Percentiles rank a stretch among this genome's conserved stretches.
Conservation (phyloP, 2,888 invertebrate species). For the Netelia fuscicornis region DNA sequence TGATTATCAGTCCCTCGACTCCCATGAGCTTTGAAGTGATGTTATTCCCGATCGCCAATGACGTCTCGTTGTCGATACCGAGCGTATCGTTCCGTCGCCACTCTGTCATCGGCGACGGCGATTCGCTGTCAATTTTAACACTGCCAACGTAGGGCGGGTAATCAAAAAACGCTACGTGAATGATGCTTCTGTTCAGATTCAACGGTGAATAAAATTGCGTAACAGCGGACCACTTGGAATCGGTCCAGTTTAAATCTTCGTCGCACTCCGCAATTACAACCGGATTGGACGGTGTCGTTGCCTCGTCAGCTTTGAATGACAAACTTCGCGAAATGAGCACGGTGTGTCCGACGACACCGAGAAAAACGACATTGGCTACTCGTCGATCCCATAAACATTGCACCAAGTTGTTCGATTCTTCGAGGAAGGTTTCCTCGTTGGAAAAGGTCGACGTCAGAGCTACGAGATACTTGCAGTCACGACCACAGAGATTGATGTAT, state of each 20-base stretch:
- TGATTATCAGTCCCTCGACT: conserved; percentile 66
- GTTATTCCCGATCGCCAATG: not conserved
- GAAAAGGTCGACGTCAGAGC: conserved; percentile 64
- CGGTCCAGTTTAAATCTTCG: conserved; percentile 31
- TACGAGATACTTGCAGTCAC: conserved; percentile 71
- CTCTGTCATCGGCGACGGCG: not conserved
- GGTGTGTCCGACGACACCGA: conserved; percentile 67
- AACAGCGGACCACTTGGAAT: not conserved
- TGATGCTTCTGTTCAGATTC: conserved; percentile 63
- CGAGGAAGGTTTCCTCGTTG: conserved; percentile 70
- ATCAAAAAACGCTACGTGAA: conserved; percentile 71
- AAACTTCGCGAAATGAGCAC: conserved; percentile 70
- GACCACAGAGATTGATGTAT: conserved; percentile 69
- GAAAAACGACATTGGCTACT: conserved; percentile 68
- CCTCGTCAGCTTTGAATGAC: conserved; percentile 55
- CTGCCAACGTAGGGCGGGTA: conserved; percentile 69
- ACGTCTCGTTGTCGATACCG: not conserved
- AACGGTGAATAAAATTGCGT: conserved; percentile 31
- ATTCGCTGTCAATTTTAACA: not conserved
- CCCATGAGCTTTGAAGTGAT: conserved; percentile 41
- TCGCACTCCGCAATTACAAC: conserved; percentile 71
- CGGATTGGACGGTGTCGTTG: conserved; percentile 68
- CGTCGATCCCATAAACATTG: conserved; percentile 69
- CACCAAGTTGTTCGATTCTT: conserved; percentile 63
- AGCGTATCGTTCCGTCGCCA: not conserved